Base-by-base conservation (phyloP, 2,888 invertebrate genomes). In the Ischnura elegans region DNA sequence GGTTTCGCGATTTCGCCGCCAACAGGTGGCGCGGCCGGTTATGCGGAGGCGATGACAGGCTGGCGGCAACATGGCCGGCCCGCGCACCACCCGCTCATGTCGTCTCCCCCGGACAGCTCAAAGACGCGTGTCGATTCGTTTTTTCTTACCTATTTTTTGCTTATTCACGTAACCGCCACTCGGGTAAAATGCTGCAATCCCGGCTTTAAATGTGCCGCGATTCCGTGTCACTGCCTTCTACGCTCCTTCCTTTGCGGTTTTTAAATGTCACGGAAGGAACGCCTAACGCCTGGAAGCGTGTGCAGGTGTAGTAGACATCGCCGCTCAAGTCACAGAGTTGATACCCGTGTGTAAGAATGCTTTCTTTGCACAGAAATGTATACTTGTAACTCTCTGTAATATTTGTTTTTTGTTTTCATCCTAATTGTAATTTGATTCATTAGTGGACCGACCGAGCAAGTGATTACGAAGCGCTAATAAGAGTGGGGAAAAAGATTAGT, bases 11-110 rank as follows among this genome's bases (percentile, higher is more conserved):
- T n/a, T 8, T 61, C n/a, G 29, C 76, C 76, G 29, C 76, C 76
- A 76, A 76, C 76, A 76, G 76, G 76, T 76, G 76, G 51, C 51
- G 51, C 51, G 51, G 29, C 76, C 36, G 76, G 76, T 76, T 76
- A 51, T 76, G 76, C 76, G 36, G 76, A 76, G 76, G 76, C 36
- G 76, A 36, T 76, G 36, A 76, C 76, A 76, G 76, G 10, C 29
- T 36, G 76, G 25, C 36, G 51, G 51, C 51, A 10, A 6, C 16
- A 51, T 36, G 76, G 76, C 36, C 36, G 76, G 76, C 36, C 76
- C 76, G 76, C 29, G 36, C 36, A 36, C n/a, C 51, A 19, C 51
- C 16, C 51, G 6, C 1, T 76, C 76, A 13, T 10, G 29, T 66
- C 29, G n/a, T 6, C 66, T 0, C 66, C 66, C 10, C 76, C 76